Evolutionary conservation across 92 coral and sea anemone genomes (phyloP).

Genomic region (Desmophyllum pertusum): DNA sequence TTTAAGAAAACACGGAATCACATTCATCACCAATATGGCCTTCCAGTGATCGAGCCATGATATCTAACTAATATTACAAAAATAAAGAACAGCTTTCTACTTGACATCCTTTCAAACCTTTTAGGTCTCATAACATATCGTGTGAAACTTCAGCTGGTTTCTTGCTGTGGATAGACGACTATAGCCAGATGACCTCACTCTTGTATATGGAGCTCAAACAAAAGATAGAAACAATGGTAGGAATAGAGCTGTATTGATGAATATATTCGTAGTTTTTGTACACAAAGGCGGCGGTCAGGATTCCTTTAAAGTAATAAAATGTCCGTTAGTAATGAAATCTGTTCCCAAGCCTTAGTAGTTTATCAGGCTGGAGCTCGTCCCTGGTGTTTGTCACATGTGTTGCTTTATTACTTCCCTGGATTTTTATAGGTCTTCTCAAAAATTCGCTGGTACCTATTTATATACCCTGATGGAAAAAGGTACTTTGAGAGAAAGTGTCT

Average conservation of each 20-base stretch:
- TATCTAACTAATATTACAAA: background rate
- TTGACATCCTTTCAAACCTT: background rate
- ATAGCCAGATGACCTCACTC: slow-evolving; percentile 58
- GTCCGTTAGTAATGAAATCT: background rate
- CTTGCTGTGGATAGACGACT: slow-evolving; percentile 75
- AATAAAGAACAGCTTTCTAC: background rate
- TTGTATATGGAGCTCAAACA: slow-evolving; percentile 72
- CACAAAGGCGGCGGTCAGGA: background rate
- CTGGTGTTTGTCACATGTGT: too few relatives aligned
- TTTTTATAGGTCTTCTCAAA: too few relatives aligned
- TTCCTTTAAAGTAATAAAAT: background rate
- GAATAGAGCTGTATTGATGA: background rate
- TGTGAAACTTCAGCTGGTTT: slow-evolving; percentile 54
- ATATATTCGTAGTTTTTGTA: background rate
- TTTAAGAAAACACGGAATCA: too few relatives aligned
- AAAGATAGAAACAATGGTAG: slow-evolving; percentile 79
- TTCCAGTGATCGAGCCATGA: too few relatives aligned
- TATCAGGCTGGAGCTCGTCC: too few relatives aligned
- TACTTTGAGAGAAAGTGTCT: background rate
- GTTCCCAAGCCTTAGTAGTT: too few relatives aligned
- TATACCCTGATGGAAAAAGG: too few relatives aligned
- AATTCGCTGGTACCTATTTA: too few relatives aligned
- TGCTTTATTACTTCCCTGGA: too few relatives aligned
- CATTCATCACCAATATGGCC: too few relatives aligned
- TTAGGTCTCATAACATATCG: slow-evolving; percentile 80